Conservation (phyloP, 2,797 vertebrate genomes). For the Chloroceryle inda region DNA sequence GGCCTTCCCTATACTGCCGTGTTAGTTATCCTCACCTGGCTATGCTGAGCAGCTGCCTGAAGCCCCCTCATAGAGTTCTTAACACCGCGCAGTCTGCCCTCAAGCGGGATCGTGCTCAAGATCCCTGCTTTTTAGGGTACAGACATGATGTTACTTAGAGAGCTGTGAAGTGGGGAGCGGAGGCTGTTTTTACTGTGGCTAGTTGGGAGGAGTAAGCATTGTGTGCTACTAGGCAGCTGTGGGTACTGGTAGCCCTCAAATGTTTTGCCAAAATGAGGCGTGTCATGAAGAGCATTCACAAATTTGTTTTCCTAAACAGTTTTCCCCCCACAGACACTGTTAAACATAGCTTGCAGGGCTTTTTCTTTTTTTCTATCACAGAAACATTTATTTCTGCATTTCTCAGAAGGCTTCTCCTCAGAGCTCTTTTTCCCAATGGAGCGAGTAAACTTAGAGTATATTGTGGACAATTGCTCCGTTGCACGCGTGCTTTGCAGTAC, state of each 20-base stretch:
- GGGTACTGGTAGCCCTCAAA: background rate
- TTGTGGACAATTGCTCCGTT: background rate
- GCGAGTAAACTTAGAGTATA: background rate
- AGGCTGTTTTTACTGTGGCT: background rate
- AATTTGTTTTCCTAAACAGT: background rate
- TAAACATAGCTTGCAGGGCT: background rate
- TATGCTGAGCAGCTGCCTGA: background rate
- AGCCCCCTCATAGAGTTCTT: background rate
- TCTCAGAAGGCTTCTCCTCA: background rate
- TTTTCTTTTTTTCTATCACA: no score
- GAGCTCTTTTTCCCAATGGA: background rate
- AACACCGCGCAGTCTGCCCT: background rate
- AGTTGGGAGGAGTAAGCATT: background rate
- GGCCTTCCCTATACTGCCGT: background rate
- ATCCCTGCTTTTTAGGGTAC: background rate
- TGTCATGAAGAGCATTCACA: background rate
- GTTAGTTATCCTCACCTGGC: slow-evolving; percentile 21
- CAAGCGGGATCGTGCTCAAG: background rate
- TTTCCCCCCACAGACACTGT: background rate
- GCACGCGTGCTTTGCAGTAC: fast-evolving
- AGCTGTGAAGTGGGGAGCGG: background rate
- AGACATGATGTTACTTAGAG: background rate
- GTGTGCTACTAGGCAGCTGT: background rate
- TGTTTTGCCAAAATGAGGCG: background rate
- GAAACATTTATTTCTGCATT: background rate